Percentiles rank a stretch among this genome's conserved stretches.
Conservation (phyloP, 2,113 vertebrate species). For the Corythaeola cristata region DNA sequence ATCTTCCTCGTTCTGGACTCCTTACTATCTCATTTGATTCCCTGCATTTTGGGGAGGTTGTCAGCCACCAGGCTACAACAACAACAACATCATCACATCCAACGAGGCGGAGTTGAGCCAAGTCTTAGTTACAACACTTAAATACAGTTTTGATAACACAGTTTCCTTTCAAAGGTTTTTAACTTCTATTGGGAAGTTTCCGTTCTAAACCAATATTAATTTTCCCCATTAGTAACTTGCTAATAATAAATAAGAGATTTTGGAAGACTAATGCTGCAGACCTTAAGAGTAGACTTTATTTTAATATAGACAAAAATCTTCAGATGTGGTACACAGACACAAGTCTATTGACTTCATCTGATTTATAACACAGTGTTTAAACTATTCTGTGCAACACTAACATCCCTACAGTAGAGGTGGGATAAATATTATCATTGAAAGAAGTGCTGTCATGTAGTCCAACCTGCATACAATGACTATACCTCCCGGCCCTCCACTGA, state of each 20-base stretch:
- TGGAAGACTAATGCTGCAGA: not conserved
- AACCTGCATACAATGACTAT: not conserved
- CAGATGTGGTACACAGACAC: not conserved
- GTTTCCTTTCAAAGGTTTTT: not conserved
- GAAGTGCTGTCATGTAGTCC: not conserved
- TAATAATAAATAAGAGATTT: not conserved
- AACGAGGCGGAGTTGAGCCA: not conserved
- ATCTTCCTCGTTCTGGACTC: not conserved
- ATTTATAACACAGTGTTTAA: not conserved
- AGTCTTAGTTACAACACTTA: not conserved
- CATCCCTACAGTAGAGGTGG: not conserved
- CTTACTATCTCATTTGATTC: not conserved
- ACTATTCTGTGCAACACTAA: not conserved
- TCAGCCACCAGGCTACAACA: not conserved
- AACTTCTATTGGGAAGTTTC: not conserved
- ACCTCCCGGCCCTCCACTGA: not conserved
- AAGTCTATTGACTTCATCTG: not conserved
- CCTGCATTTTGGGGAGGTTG: not conserved
- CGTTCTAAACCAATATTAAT: not conserved
- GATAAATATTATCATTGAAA: not conserved
- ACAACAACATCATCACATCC: not conserved
- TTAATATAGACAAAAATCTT: not conserved
- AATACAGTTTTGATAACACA: not conserved
- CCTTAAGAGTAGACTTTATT: not conserved
- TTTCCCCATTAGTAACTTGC: not conserved